Conservation (phyloP, 2,113 vertebrate genomes). For the Vireo altiloquus region DNA sequence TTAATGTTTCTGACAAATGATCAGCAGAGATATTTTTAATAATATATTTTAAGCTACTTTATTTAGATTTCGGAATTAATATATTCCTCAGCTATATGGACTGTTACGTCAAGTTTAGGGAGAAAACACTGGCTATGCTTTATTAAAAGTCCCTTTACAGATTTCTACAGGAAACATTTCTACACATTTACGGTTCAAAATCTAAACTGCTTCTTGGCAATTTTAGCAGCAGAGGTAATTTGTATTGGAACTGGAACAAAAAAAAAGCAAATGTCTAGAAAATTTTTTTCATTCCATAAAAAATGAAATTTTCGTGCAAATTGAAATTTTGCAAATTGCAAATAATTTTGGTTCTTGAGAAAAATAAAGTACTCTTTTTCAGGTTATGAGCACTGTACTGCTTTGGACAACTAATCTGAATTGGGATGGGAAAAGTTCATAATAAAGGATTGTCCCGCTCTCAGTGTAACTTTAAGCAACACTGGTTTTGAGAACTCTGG, state of each 20-base stretch:
- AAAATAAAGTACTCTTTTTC: not conserved
- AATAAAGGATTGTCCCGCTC: not conserved
- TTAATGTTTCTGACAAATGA: not conserved
- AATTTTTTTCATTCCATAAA: not conserved
- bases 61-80: not conserved
- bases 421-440: not conserved
- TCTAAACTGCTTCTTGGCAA: not conserved
- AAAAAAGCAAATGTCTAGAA: not conserved
- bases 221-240: not conserved
- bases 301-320: not conserved
- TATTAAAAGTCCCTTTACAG: not conserved
- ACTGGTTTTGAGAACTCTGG: not conserved
- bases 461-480: not conserved
- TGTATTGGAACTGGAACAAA: not conserved
- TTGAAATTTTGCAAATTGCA: not conserved
- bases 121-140: not conserved
- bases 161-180: not conserved
- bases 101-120: not conserved
- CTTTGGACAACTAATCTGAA: not conserved
- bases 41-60: not conserved
- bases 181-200: not conserved
- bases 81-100: not conserved
- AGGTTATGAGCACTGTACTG: not conserved
- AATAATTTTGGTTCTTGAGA: not conserved
- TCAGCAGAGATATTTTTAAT: not conserved